Base-by-base conservation (phyloP, 2,888 invertebrate species). In the Lutraria lutraria region DNA sequence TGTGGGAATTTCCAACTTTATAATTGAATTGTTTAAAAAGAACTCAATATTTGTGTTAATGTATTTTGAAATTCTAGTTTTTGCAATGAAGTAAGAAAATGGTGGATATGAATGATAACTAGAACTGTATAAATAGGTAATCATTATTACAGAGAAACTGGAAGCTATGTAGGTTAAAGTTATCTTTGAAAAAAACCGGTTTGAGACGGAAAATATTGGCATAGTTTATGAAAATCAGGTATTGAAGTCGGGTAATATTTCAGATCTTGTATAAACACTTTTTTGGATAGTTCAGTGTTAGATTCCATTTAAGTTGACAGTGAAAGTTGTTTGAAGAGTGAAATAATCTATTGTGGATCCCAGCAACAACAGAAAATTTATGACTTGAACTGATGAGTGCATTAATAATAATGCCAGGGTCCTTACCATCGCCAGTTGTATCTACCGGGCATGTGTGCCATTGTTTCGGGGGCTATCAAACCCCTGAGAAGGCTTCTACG, bases 371-470 rank as follows among this genome's bases (percentile, higher is more conserved):
- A 21, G 43, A 63, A 25, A 21, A 63, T 52, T 43, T 13, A 31
- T 60, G 25, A 76, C 76, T 31, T 19, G 54, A 52, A 85, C 80
- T 79, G 79, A 85, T 85, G 85, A 85, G 85, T 85, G 54, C 85
- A 80, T 54, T 85, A 56, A 1, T 85, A 54, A 76, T 89, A 56
- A 90, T 90, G 88, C 90, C 90, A 81, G 88, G 90, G 63, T 89
- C 88, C 8, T 79, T 90, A 16, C 88, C 88, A 68, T 87, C 88
- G 15, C 90, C 90, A n/a, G 53, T 87, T 19, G 82, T 88, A 52
- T 87, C 90, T 15, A 85, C 87, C 0, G 87, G 87, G 68, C 90
- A 90, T 81, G 81, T 86, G 3, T 90, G 88, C 80, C 86, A 88
- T 54, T 90, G 88, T 87, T 79, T 54, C 53, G 81, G 83, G n/a